Evolutionary conservation across 23 tunicate species (phyloP), one percentile per base, ranked within the genome.

Genomic region (Corella eumyota): DNA sequence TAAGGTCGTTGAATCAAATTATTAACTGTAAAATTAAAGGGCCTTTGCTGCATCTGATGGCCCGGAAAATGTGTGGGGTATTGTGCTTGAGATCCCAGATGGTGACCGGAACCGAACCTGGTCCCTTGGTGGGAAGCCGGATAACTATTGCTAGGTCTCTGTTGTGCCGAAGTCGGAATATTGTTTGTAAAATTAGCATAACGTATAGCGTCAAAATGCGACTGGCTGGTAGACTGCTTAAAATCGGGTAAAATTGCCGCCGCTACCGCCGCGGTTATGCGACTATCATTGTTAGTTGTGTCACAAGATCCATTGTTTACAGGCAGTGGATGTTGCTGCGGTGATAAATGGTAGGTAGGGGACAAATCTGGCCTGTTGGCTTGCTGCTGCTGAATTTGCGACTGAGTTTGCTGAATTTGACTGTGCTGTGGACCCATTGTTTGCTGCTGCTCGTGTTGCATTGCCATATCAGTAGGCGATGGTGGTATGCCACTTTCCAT

Each of bases 11-110:
- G 81, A 34, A 84, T 84, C 28, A 84, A 58, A 33, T 75, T 62
- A 70, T 84, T 84, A 4, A 84, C 94, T 50, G 81, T 84, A 34
- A 84, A 84, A 50, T 81, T 81, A 48, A 73, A 73, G 9, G 66
- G 79, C 6, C 76, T 45, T 5, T 60, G 74, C 20, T 58, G 36
- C 32, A 68, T 15, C 9, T 66, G 52, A 34, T 72, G 83, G n/a
- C 77, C 38, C 32, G 65, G 33, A 24, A 50, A 35, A 25, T 80
- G 64, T 0, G 77, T 53, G 32, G 33, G 36, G 58, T 63, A 38
- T 30, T 68, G 61, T 50, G 72, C 62, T 30, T 62, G 67, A 1
- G 66, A 64, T 4, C 21, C 35, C 15, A 44, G 25, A 4, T 66
- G 64, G 21, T 52, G 30, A 17, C 58, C 50, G 23, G 80, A 27